Conservation (phyloP, 2,113 vertebrate species). For the Miniopterus natalensis region DNA sequence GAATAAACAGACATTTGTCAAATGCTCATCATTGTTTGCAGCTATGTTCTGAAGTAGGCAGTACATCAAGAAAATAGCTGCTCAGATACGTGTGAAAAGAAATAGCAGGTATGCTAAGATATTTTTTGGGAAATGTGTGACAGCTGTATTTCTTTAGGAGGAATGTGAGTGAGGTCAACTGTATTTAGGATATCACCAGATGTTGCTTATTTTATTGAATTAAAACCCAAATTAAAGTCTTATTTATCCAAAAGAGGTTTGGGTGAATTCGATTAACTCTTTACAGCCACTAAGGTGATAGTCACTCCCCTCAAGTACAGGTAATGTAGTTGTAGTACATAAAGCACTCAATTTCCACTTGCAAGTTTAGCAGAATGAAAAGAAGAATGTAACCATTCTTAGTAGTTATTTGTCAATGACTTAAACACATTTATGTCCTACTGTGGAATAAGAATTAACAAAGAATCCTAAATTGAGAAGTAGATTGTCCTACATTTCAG, state of each 20-base stretch:
- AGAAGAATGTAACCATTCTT: background rate
- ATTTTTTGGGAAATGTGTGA: slow-evolving; percentile 61
- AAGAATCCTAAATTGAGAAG: background rate
- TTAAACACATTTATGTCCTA: background rate
- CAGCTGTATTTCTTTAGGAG: slow-evolving; percentile 57
- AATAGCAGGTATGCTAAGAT: slow-evolving; percentile 64
- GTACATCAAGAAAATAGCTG: slow-evolving; percentile 67
- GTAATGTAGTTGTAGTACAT: background rate
- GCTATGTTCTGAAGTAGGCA: slow-evolving; percentile 35
- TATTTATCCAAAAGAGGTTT: background rate
- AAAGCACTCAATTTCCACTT: background rate
- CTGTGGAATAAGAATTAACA: background rate
- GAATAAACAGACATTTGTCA: background rate
- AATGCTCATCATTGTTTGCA: slow-evolving; percentile 37
- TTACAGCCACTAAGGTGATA: background rate
- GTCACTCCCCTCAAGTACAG: background rate
- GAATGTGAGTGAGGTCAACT: slow-evolving; percentile 63
- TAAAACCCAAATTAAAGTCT: slow-evolving; percentile 20
- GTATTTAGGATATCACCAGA: slow-evolving; percentile 68
- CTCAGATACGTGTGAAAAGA: slow-evolving; percentile 76
- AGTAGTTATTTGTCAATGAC: background rate
- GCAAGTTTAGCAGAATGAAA: background rate
- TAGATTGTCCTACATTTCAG: background rate
- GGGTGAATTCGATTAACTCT: slow-evolving; percentile 37
- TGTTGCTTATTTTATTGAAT: slow-evolving; percentile 25